These are phyloP conservation scores for Polydesmus complanatus DNA, from an alignment of 2,888 invertebrate species.

Conservation along the genomic window DNA sequence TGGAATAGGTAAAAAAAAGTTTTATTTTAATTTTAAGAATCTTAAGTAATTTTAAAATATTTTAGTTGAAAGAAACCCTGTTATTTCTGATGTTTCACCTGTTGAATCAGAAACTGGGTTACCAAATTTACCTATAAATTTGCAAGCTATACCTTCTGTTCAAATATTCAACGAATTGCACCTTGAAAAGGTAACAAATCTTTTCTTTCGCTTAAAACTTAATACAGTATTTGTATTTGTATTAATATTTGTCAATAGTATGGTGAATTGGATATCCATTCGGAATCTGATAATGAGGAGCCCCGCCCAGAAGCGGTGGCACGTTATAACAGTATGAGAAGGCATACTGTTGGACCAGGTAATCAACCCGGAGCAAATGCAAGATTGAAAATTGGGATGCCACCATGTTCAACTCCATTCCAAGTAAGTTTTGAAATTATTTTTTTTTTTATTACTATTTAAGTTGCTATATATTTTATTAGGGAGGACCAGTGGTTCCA, in stretches of 20 bases:
- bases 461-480: background rate
- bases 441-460: conserved; percentile 24
- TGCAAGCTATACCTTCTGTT: conserved; percentile 14
- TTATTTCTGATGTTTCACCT: conserved; percentile 16
- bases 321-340: conserved; percentile 47
- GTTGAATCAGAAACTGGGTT: conserved; percentile 3
- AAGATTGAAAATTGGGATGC: conserved; percentile 27
- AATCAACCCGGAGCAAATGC: conserved; percentile 54
- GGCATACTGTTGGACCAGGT: conserved; percentile 88
- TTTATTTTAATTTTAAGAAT: background rate
- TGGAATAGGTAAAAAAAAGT: conserved; percentile 42
- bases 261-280: conserved; percentile 38
- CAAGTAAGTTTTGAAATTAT: conserved; percentile 21
- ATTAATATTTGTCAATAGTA: conserved; percentile 30
- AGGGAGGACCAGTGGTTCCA: conserved; percentile 15
- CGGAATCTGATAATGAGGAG: conserved; percentile 32
- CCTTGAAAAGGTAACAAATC: conserved; percentile 16
- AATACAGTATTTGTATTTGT: background rate
- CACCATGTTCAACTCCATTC: conserved; percentile 27
- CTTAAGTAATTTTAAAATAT: background rate
- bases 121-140: conserved; percentile 1
- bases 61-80: conserved; percentile 19
- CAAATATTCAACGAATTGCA: conserved; percentile 12
- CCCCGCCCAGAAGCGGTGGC: conserved; percentile 32
- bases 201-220: background rate